A percentile compares a stretch with the other conserved stretches of the same genome.
Evolutionary conservation across 2,888 invertebrate genomes (phyloP).

Genomic region (Leucoptera coffeella): DNA sequence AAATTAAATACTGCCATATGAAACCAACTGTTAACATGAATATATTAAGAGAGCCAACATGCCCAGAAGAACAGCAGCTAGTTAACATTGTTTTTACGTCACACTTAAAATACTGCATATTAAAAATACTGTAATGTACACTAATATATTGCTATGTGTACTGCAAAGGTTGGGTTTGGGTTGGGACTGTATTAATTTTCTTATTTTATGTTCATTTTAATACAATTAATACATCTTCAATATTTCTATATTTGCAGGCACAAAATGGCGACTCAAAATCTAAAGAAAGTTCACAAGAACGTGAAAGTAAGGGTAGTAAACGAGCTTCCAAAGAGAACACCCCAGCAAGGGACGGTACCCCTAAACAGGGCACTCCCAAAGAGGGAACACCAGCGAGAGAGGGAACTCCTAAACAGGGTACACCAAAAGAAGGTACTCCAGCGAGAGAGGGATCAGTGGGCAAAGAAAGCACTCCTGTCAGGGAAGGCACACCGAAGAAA

Average conservation of each 20-base stretch:
- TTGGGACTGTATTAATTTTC: no score
- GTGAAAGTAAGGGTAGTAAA: slow-evolving; percentile 11
- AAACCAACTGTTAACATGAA: neutral
- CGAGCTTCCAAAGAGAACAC: slow-evolving; percentile 3
- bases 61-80: no score
- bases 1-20: neutral
- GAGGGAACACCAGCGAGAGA: slow-evolving; percentile 6
- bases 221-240: neutral
- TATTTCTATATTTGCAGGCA: neutral
- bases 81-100: no score
- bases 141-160: neutral
- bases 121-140: neutral
- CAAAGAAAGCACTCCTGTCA: slow-evolving; percentile 11
- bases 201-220: no score
- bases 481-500: slow-evolving; percentile 13
- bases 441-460: slow-evolving; percentile 7
- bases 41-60: no score
- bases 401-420: slow-evolving; percentile 3
- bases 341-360: slow-evolving; percentile 7
- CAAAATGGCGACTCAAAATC: slow-evolving; percentile 9
- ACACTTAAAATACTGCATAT: neutral
- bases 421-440: slow-evolving; percentile 5
- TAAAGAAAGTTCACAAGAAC: slow-evolving; percentile 23
- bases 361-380: slow-evolving; percentile 5
- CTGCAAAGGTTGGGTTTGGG: no score